phyloP scores from a whole-genome alignment of 2,113 vertebrate species.

The Galeopterus variegatus region DNA sequence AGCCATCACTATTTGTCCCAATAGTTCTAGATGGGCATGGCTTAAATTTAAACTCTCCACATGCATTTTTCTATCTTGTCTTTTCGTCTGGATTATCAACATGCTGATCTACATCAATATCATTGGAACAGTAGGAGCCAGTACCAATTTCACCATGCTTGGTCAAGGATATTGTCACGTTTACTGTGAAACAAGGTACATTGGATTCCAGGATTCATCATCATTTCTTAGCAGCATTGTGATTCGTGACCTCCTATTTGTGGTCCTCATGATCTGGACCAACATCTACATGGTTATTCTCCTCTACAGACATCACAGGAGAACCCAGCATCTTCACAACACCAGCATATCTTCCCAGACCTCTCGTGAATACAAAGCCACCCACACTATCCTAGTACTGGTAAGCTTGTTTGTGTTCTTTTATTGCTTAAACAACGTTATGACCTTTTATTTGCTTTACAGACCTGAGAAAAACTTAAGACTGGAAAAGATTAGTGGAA shows the following conservation, averaged over 20 bases:
- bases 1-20: neutral
- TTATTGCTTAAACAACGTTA: neutral
- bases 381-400: neutral
- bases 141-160: neutral
- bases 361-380: slow-evolving; percentile 17
- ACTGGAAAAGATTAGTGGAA: neutral
- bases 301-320: neutral
- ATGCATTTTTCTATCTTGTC: neutral
- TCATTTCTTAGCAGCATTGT: accelerated
- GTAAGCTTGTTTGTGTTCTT: neutral
- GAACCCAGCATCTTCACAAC: neutral
- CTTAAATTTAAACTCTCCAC: neutral
- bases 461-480: accelerated
- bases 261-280: neutral
- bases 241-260: neutral
- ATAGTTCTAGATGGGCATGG: neutral
- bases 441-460: neutral
- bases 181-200: neutral
- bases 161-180: neutral
- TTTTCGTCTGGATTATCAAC: neutral
- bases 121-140: neutral
- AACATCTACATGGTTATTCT: neutral
- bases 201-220: no score
- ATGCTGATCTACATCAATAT: neutral
- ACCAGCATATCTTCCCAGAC: neutral